Percentiles rank a stretch among this genome's conserved stretches.
Evolutionary conservation across 2,113 vertebrate genomes (phyloP).

Genomic region (Mus pahari): DNA sequence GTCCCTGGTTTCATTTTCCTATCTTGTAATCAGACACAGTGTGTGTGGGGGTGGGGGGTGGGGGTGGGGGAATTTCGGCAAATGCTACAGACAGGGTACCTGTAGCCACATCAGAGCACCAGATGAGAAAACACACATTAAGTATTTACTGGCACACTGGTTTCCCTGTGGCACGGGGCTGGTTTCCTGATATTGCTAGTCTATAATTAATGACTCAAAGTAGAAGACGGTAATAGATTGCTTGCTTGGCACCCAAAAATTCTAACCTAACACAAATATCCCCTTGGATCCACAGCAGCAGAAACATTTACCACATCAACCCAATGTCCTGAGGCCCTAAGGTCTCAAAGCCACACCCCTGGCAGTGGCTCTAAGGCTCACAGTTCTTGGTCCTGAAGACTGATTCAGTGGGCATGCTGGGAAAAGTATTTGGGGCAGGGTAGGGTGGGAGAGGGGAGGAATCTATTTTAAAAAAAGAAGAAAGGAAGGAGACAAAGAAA

Average conservation of each 20-base stretch:
- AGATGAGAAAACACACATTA: neutral
- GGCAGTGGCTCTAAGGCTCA: neutral
- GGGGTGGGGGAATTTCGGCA: no score
- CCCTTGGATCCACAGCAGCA: neutral
- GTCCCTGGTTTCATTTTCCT: neutral
- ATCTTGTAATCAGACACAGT: neutral
- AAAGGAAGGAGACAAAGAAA: no score
- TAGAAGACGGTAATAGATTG: neutral
- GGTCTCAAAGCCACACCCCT: neutral
- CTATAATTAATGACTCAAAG: neutral
- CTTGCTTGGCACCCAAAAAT: neutral
- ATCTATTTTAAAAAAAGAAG: neutral
- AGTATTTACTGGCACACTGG: neutral
- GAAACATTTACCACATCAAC: neutral
- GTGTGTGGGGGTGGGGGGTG: no score
- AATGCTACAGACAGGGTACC: neutral
- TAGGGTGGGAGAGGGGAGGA: no score
- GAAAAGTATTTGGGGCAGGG: neutral
- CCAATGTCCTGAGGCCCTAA: neutral
- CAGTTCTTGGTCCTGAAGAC: neutral
- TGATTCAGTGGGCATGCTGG: neutral
- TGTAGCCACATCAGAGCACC: neutral
- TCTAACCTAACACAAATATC: neutral
- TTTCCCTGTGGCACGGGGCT: neutral
- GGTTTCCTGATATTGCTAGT: conserved; percentile 1